Evolutionary conservation across 2,888 invertebrate species (phyloP).

Genomic region (Eutolmus rufibarbis): DNA sequence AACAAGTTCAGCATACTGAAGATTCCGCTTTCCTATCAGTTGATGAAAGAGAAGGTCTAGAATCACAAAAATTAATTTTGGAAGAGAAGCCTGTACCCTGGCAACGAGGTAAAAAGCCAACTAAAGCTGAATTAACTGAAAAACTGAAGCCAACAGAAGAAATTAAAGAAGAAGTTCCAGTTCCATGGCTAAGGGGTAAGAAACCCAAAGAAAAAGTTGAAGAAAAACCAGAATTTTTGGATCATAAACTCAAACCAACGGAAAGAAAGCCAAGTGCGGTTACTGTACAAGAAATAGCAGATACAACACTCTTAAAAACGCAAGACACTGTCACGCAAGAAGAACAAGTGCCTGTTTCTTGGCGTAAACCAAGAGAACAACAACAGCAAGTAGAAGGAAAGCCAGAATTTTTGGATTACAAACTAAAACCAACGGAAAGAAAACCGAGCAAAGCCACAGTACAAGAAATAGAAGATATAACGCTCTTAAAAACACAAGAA

Average conservation of each 20-base stretch:
- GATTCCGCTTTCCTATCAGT: slow-evolving; percentile 40
- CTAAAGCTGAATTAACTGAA: slow-evolving; percentile 49
- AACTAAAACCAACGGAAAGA: slow-evolving; percentile 44
- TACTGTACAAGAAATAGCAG: background rate
- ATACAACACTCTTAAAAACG: background rate
- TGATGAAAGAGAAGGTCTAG: slow-evolving; percentile 54
- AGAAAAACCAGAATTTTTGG: slow-evolving; percentile 45
- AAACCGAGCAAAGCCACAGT: slow-evolving; percentile 45
- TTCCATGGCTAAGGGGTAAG: slow-evolving; percentile 60
- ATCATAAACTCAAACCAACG: slow-evolving; percentile 47
- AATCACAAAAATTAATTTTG: slow-evolving; percentile 48
- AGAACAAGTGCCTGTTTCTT: slow-evolving; percentile 52
- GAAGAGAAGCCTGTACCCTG: slow-evolving; percentile 49
- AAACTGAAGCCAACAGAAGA: slow-evolving; percentile 55
- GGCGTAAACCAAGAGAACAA: background rate
- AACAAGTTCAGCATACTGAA: slow-evolving; percentile 38
- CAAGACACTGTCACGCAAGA: slow-evolving; percentile 51
- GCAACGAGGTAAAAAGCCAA: slow-evolving; percentile 46
- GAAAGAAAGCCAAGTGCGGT: slow-evolving; percentile 45
- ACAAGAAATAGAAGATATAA: background rate
- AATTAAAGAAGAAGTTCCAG: slow-evolving; percentile 55
- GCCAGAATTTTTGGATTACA: slow-evolving; percentile 50
- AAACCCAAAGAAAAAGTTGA: slow-evolving; percentile 49
- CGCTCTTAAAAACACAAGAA: background rate
- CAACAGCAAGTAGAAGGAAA: background rate